Evolutionary conservation across 2,113 vertebrate species (phyloP).

Genomic region (Tychaedon coryphoeus): DNA sequence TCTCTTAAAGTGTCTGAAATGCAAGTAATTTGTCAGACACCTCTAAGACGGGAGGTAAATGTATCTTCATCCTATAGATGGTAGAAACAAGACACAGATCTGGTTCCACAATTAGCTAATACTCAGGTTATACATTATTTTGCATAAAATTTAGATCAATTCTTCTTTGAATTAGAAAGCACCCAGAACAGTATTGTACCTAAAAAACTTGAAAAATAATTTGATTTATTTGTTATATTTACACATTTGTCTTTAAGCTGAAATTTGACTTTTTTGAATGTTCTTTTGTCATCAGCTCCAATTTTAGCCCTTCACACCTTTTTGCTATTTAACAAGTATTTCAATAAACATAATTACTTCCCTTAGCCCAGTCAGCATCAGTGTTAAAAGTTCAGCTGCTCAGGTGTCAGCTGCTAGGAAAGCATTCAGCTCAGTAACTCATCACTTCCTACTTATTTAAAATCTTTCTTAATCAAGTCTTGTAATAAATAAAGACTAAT

Average conservation of each 20-base stretch:
- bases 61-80: neutral
- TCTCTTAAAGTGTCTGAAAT: neutral
- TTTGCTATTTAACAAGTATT: conserved; percentile 22
- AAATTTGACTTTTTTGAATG: neutral
- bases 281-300: conserved; percentile 10
- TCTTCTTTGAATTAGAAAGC: neutral
- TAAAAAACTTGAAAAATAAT: conserved; percentile 20
- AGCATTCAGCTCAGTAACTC: neutral
- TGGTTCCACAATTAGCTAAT: neutral
- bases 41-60: neutral
- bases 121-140: neutral
- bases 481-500: conserved; percentile 67
- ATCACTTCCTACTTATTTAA: neutral
- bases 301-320: conserved; percentile 20
- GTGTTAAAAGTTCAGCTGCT: conserved; percentile 10
- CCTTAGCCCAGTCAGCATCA: neutral
- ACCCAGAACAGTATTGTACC: neutral
- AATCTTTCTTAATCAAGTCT: conserved; percentile 6
- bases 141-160: neutral
- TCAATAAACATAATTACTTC: conserved; percentile 2
- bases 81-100: neutral
- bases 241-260: conserved; percentile 21
- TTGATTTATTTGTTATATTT: conserved; percentile 52
- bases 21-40: neutral
- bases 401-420: neutral